These are phyloP conservation scores for Diplolepis rosae DNA, from an alignment of 2,888 invertebrate species.

Conservation along the genomic window DNA sequence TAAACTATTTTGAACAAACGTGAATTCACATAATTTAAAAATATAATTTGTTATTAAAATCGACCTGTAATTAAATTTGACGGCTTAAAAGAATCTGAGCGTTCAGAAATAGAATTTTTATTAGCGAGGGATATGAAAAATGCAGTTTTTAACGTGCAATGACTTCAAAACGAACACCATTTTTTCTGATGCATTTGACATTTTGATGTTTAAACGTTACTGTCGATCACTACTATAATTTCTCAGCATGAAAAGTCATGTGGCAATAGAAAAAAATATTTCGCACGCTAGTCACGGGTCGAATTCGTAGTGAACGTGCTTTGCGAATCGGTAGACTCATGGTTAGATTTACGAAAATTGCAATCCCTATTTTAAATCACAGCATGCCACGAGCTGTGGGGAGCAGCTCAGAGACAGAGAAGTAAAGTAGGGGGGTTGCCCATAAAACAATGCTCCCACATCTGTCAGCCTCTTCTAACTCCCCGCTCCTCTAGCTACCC, in stretches of 20 bases:
- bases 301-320: constrained; percentile 46
- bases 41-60: not conserved
- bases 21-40: too few relatives aligned
- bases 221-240: constrained; percentile 33
- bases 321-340: constrained; percentile 57
- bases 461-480: constrained; percentile 73
- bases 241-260: constrained; percentile 32
- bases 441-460: constrained; percentile 74
- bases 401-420: constrained; percentile 59
- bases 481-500: constrained; percentile 64
- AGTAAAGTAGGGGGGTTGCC: constrained; percentile 61
- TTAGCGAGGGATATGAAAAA: constrained; percentile 7
- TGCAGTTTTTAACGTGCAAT: constrained; percentile 26
- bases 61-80: not conserved
- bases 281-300: constrained; percentile 56
- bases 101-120: not conserved
- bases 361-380: constrained; percentile 70
- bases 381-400: constrained; percentile 66
- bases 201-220: constrained; percentile 18
- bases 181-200: constrained; percentile 12
- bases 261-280: constrained; percentile 40
- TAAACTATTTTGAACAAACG: too few relatives aligned
- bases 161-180: constrained; percentile 18
- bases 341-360: constrained; percentile 65
- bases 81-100: too few relatives aligned